These are phyloP conservation scores for Rachycentron canadum DNA, from an alignment of 2,797 vertebrate genomes.

Conservation along the genomic window DNA sequence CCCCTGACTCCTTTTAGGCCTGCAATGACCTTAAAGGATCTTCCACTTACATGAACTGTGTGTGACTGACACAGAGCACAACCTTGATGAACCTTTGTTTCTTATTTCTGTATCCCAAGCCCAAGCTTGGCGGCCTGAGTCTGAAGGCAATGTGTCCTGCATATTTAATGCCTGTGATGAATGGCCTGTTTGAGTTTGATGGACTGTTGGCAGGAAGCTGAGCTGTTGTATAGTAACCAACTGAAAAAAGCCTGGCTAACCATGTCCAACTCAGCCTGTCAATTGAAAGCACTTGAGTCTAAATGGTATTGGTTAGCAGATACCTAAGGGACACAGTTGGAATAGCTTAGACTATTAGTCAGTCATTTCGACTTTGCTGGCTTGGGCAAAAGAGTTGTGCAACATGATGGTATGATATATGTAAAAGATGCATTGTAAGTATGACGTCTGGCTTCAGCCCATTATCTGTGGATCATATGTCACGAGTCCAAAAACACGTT, in stretches of 20 bases:
- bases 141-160: constrained; percentile 37
- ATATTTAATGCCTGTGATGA: constrained; percentile 64
- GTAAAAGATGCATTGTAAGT: not conserved
- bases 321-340: constrained; percentile 21
- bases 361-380: constrained; percentile 10
- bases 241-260: constrained; percentile 42
- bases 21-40: constrained; percentile 35
- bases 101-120: constrained; percentile 2
- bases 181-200: constrained; percentile 43
- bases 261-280: constrained; percentile 31
- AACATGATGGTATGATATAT: not conserved
- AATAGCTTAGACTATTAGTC: constrained; percentile 24
- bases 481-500: constrained; percentile 28
- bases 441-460: constrained; percentile 1
- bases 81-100: constrained; percentile 6
- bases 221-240: constrained; percentile 30
- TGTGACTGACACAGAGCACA: not conserved
- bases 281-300: constrained; percentile 43
- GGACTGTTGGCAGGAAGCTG: constrained; percentile 48
- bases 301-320: constrained; percentile 33
- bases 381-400: not conserved
- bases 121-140: constrained; percentile 22
- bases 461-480: constrained; percentile 9
- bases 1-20: constrained; percentile 28
- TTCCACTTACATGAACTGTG: constrained; percentile 7